Percentiles rank a stretch among this genome's conserved stretches.
Evolutionary conservation across 1,140 invertebrate species (phyloP).

Genomic region (Temnothorax longispinosus): DNA sequence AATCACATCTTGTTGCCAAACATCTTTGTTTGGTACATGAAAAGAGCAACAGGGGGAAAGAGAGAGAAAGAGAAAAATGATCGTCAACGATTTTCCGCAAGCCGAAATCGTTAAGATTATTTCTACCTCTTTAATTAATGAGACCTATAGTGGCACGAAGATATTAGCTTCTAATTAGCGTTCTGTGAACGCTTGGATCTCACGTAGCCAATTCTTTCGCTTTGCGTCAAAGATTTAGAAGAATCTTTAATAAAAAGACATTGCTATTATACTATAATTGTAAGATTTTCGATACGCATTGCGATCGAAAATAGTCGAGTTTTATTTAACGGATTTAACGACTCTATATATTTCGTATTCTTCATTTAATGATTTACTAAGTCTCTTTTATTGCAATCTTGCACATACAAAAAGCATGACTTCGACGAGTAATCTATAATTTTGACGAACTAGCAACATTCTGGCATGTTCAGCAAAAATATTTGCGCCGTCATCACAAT

Average conservation of each 20-base stretch:
- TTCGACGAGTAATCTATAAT: background rate
- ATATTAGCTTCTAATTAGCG: slow-evolving; percentile 62
- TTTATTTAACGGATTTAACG: background rate
- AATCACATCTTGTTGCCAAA: background rate
- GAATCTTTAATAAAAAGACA: background rate
- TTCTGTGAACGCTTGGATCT: background rate
- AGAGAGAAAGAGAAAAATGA: slow-evolving; percentile 9
- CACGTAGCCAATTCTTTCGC: background rate
- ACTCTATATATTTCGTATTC: background rate
- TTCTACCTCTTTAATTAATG: slow-evolving; percentile 41
- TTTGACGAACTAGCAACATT: slow-evolving; percentile 24
- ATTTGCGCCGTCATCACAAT: slow-evolving; percentile 12
- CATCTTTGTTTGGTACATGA: background rate
- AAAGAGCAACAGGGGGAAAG: background rate
- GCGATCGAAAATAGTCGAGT: background rate
- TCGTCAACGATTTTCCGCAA: background rate
- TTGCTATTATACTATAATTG: background rate
- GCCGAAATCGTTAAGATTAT: background rate
- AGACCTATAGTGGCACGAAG: background rate
- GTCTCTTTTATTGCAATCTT: background rate
- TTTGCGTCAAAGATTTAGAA: background rate
- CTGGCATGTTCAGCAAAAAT: background rate
- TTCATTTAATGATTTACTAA: background rate
- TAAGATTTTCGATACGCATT: background rate
- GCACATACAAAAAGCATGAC: background rate